phyloP scores from a whole-genome alignment of 2,888 invertebrate genomes.

The Agrotis clavis region DNA sequence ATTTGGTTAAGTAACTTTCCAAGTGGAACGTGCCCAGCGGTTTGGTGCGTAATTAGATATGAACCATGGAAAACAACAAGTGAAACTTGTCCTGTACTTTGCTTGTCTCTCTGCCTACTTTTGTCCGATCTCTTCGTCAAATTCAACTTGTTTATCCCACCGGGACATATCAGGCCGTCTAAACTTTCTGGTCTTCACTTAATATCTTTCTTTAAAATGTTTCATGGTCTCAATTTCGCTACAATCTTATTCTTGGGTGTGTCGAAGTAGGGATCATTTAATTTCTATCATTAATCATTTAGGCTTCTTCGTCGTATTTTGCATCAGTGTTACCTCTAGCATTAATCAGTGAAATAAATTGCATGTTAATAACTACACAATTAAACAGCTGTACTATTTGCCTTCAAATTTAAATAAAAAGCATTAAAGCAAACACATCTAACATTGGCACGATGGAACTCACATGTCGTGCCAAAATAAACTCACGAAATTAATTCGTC shows the following conservation, averaged over 20 bases:
- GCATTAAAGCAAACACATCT: constrained; percentile 58
- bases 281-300: constrained; percentile 65
- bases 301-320: constrained; percentile 66
- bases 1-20: constrained; percentile 33
- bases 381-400: constrained; percentile 58
- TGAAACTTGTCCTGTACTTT: constrained; percentile 38
- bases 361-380: constrained; percentile 63
- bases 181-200: constrained; percentile 26
- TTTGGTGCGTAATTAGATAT: constrained; percentile 39
- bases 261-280: constrained; percentile 46
- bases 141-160: constrained; percentile 35
- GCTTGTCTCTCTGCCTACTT: constrained; percentile 27
- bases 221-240: constrained; percentile 26
- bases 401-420: constrained; percentile 49
- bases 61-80: constrained; percentile 48
- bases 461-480: constrained; percentile 65
- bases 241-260: constrained; percentile 15
- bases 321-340: constrained; percentile 68
- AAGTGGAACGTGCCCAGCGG: constrained; percentile 30
- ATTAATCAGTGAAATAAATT: constrained; percentile 59
- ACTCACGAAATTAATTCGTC: constrained; percentile 65
- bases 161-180: constrained; percentile 35
- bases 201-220: constrained; percentile 34
- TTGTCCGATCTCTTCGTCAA: constrained; percentile 37
- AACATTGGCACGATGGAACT: constrained; percentile 59